phyloP scores from a whole-genome alignment of 1,140 invertebrate species.

The Prorops nasuta region DNA sequence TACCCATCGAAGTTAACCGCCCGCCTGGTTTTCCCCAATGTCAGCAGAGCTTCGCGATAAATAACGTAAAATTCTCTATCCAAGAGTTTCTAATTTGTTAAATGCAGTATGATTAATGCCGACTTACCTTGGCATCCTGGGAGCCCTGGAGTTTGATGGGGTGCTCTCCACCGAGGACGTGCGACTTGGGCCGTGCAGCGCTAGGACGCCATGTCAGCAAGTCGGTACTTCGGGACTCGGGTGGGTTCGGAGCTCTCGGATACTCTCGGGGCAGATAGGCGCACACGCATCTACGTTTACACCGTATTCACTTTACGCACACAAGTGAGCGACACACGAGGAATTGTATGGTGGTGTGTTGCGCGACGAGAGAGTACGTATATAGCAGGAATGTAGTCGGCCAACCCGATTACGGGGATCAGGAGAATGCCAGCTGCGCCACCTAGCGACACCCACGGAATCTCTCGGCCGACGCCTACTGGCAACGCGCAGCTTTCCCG shows the following conservation, averaged over 20 bases:
- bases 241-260: no score
- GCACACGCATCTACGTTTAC: conserved; percentile 17
- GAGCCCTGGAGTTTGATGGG: conserved; percentile 20
- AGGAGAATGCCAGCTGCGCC: conserved; percentile 42
- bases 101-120: conserved; percentile 15
- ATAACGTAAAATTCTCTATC: no score
- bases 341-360: neutral
- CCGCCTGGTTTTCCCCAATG: conserved; percentile 33
- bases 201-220: conserved; percentile 56
- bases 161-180: conserved; percentile 30
- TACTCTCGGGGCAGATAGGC: conserved; percentile 31
- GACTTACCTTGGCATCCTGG: conserved; percentile 45
- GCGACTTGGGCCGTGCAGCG: conserved; percentile 36
- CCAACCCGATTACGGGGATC: conserved; percentile 28
- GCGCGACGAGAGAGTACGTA: conserved; percentile 8
- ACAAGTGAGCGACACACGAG: neutral
- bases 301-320: conserved; percentile 8
- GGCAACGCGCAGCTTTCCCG: conserved; percentile 30
- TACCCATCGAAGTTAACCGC: conserved; percentile 34
- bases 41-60: conserved; percentile 24
- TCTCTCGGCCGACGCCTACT: neutral
- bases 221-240: no score
- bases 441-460: conserved; percentile 45
- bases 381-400: conserved; percentile 21
- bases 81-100: no score